Evolutionary conservation across 2,113 vertebrate species (phyloP), one percentile per base, ranked within the genome.

Genomic region (Amphiprion percula): DNA sequence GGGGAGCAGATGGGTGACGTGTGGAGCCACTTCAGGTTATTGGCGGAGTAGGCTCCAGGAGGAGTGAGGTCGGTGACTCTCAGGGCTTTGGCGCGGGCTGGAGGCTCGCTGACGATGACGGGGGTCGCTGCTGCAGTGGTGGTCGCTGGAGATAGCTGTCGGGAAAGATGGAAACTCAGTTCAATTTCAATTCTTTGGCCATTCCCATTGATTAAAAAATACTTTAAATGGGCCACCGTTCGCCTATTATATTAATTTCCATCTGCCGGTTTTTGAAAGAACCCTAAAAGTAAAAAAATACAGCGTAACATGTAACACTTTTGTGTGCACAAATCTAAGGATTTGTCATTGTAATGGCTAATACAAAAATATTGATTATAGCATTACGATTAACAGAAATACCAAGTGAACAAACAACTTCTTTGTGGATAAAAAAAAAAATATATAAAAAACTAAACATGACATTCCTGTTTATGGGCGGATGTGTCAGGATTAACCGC

Each of bases 1-100:
- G 87, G 88, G 44, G 94, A 94, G 88, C 94, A 94, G 87, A 95
- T 94, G 60, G 95, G 94, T n/a, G 94, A 93, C 0, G 93, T 91
- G 92, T 95, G 94, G 52, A 95, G 94, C 95, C 94, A 95, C 87
- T 95, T 95, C 68, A 94, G 88, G 84, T 92, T 92, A 70, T 82
- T 94, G 84, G 92, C 91, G 0, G 94, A 94, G 88, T 92, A 93
- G 33, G 94, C 88, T 71, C 84, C 90, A 5, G 91, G 87, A 4
- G 92, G 91, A 39, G 91, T 86, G 82, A 92, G 92, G 81, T 94
- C 91, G 7, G 88, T 88, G 74, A 88, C 92, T 63, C 91, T 82
- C 77, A 90, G 81, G 56, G 91, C 74, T 81, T 93, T 92, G 88
- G 84, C 58, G 39, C 70, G 66, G 19, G 70, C 63, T 15, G 87